A percentile compares a stretch with the other conserved stretches of the same genome.
Conservation (phyloP, 2,888 invertebrate species). For the Parasteatoda lunata region DNA sequence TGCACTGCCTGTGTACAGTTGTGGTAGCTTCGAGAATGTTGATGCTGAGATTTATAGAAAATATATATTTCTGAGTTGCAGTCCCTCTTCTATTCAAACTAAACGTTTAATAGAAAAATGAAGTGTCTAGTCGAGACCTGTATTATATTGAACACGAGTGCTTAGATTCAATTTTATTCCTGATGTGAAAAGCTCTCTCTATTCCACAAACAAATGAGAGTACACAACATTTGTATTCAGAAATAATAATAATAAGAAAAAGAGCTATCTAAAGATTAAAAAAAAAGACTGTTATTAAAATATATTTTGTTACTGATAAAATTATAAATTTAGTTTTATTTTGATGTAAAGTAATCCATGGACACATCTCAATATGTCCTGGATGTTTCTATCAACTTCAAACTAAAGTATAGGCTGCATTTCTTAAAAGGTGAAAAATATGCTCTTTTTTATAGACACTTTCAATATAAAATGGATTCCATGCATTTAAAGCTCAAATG, state of each 20-base stretch:
- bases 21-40: slow-evolving; percentile 62
- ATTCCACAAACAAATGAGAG: slow-evolving; percentile 38
- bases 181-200: slow-evolving; percentile 26
- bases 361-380: no score
- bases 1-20: slow-evolving; percentile 67
- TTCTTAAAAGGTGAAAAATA: no score
- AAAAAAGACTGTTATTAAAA: no score
- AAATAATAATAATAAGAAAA: neutral
- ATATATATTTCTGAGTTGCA: slow-evolving; percentile 51
- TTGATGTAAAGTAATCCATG: no score
- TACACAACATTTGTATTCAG: slow-evolving; percentile 31
- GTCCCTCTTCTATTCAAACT: slow-evolving; percentile 47
- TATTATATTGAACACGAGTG: slow-evolving; percentile 55
- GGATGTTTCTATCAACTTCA: no score
- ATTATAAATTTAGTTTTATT: no score
- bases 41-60: slow-evolving; percentile 53
- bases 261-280: no score
- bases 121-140: slow-evolving; percentile 63
- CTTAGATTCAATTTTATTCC: slow-evolving; percentile 50
- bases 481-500: no score
- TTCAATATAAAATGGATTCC: no score
- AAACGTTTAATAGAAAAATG: slow-evolving; percentile 35
- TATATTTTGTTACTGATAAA: no score
- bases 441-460: no score
- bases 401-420: no score